These are phyloP conservation scores for Leptonema lineaticorne DNA, from an alignment of 1,140 invertebrate genomes.

Conservation along the genomic window DNA sequence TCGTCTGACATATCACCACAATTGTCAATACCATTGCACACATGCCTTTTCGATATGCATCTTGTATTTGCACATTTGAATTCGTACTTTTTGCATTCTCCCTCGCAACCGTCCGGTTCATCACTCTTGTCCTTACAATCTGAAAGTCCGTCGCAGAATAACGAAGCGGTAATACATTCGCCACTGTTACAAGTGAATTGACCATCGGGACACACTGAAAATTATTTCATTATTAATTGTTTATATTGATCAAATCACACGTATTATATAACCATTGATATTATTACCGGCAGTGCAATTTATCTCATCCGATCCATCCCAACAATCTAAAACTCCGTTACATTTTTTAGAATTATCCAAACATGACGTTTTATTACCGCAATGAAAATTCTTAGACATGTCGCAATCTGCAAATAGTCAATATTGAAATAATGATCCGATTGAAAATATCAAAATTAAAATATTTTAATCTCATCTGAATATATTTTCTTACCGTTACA, in stretches of 20 bases:
- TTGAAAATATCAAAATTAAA: neutral
- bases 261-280: neutral
- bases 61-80: constrained; percentile 59
- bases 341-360: constrained; percentile 67
- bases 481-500: constrained; percentile 62
- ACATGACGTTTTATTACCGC: constrained; percentile 75
- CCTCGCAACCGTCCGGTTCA: constrained; percentile 73
- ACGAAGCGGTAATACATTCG: constrained; percentile 76
- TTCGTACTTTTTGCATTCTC: constrained; percentile 49
- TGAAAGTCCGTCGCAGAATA: constrained; percentile 81
- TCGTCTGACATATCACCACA: constrained; percentile 67
- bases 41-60: constrained; percentile 56
- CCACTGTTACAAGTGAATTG: constrained; percentile 57
- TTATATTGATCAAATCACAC: neutral
- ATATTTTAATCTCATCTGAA: neutral
- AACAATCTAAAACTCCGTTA: constrained; percentile 75
- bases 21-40: constrained; percentile 63
- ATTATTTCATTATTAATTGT: neutral
- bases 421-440: constrained; percentile 9
- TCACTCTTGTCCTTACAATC: constrained; percentile 83
- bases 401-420: constrained; percentile 65
- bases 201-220: constrained; percentile 50
- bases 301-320: constrained; percentile 78
- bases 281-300: constrained; percentile 68
- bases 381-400: constrained; percentile 70